phyloP scores from a whole-genome alignment of 2,888 invertebrate species.

The Scaeva pyrastri region DNA sequence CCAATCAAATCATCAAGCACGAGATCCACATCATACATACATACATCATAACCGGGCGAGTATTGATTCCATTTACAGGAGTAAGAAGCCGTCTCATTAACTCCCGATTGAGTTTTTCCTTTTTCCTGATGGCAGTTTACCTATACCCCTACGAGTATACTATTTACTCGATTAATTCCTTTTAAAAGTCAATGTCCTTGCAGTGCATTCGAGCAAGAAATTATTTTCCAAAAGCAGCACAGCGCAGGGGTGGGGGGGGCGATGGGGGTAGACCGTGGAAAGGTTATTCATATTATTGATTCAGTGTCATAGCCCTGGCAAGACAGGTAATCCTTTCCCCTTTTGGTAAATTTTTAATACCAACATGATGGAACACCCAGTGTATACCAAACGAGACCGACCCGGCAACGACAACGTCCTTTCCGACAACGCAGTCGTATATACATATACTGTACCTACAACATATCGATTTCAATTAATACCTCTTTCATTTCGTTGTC shows the following conservation, averaged over 20 bases:
- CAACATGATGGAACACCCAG: constrained; percentile 12
- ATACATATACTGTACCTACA: background rate
- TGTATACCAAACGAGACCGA: background rate
- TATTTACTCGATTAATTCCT: constrained; percentile 65
- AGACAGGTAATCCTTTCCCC: constrained; percentile 38
- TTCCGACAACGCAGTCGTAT: background rate
- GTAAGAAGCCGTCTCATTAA: constrained; percentile 69
- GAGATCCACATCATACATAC: constrained; percentile 5
- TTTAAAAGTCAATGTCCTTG: constrained; percentile 68
- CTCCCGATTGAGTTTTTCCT: constrained; percentile 58
- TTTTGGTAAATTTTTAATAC: constrained; percentile 41
- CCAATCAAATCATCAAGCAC: constrained; percentile 30
- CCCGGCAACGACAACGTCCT: constrained; percentile 13
- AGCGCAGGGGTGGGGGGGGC: background rate
- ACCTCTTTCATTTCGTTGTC: constrained; percentile 25
- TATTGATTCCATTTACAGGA: constrained; percentile 66
- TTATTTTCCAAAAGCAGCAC: constrained; percentile 45
- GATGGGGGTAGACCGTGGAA: background rate
- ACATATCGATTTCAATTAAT: constrained; percentile 59
- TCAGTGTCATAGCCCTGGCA: constrained; percentile 37
- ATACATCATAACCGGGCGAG: constrained; percentile 25
- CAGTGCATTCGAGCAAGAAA: constrained; percentile 65
- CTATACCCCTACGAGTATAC: constrained; percentile 5
- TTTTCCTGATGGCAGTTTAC: constrained; percentile 35
- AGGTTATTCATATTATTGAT: constrained; percentile 52